phyloP scores from a whole-genome alignment of 2,888 invertebrate genomes.

The Branchellion lobata region DNA sequence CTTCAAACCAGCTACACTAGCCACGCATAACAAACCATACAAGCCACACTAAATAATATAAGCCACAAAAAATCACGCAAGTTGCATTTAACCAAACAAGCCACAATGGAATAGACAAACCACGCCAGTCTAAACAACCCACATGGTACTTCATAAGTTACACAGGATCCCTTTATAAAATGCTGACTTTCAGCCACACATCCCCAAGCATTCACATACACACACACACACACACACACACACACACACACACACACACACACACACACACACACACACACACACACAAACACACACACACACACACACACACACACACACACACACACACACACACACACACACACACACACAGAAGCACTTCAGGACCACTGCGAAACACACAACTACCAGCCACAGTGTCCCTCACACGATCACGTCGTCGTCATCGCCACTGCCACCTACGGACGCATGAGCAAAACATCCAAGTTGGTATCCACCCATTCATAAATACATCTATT shows the following conservation, averaged over 20 bases:
- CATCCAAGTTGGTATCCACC: constrained; percentile 3
- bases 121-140: neutral
- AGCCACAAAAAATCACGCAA: no score
- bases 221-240: neutral
- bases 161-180: no score
- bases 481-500: neutral
- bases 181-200: no score
- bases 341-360: constrained; percentile 12
- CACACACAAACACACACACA: neutral
- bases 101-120: no score
- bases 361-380: constrained; percentile 41
- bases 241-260: neutral
- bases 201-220: neutral
- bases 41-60: no score
- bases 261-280: neutral
- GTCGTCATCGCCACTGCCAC: constrained; percentile 34
- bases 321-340: neutral
- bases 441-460: constrained; percentile 43
- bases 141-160: no score
- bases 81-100: no score
- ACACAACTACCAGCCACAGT: constrained; percentile 32
- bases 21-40: no score
- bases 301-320: neutral
- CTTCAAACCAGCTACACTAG: no score
- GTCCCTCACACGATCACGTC: constrained; percentile 37